These are phyloP conservation scores for Chamaetylas fuelleborni DNA, from an alignment of 2,113 vertebrate species.

Conservation along the genomic window DNA sequence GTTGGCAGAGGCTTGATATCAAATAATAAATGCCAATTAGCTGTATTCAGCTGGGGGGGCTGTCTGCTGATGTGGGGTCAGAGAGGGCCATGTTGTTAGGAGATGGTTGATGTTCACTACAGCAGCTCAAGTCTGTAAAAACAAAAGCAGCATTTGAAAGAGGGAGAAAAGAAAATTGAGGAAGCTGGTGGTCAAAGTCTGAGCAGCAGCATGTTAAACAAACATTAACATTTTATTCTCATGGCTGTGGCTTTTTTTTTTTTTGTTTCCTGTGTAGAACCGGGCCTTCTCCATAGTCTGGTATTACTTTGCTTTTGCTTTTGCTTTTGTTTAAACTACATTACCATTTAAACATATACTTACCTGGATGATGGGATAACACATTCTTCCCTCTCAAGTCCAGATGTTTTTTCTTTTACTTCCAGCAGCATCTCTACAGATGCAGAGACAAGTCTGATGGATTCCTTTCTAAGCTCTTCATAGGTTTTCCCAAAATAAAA, in stretches of 20 bases:
- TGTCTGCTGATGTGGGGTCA: background rate
- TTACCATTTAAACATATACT: background rate
- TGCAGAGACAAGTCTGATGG: background rate
- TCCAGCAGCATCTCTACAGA: background rate
- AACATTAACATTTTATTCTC: background rate
- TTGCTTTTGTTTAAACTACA: background rate
- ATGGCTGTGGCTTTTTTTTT: background rate
- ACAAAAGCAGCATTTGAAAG: background rate
- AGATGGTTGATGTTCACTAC: background rate
- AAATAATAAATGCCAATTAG: background rate
- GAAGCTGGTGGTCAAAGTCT: background rate
- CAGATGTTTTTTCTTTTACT: background rate
- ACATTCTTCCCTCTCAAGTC: background rate
- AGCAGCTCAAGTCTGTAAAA: background rate
- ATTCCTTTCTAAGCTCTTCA: background rate
- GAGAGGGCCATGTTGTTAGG: rapidly evolving
- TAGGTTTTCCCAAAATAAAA: background rate
- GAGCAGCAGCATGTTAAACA: background rate
- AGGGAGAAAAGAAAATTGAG: background rate
- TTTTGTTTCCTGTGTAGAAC: background rate
- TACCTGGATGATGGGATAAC: background rate
- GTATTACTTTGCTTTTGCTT: background rate
- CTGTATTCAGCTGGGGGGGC: background rate
- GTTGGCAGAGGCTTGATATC: background rate
- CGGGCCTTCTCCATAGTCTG: background rate